phyloP scores from a whole-genome alignment of 2,888 invertebrate species.

The Tholera decimalis region DNA sequence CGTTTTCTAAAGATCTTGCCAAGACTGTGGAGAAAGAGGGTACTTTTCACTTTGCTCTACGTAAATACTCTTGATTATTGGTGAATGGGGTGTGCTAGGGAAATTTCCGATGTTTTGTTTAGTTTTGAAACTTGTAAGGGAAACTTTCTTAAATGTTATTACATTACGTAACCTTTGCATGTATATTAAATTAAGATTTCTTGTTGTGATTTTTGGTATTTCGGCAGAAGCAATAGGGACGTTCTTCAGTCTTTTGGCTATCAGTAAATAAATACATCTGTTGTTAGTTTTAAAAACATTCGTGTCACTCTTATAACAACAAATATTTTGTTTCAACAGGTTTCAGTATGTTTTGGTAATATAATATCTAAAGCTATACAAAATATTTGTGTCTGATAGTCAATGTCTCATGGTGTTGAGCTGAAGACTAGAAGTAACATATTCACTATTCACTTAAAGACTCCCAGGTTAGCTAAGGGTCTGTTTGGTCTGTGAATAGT shows the following conservation, averaged over 20 bases:
- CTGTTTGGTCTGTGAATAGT: too few relatives aligned
- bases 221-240: neutral
- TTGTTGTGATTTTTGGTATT: neutral
- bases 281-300: neutral
- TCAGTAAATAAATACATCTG: neutral
- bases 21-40: conserved; percentile 10
- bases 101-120: conserved; percentile 7
- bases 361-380: too few relatives aligned
- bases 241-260: neutral
- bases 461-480: too few relatives aligned
- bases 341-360: too few relatives aligned
- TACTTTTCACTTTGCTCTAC: conserved; percentile 23
- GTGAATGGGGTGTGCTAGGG: conserved; percentile 16
- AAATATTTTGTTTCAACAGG: too few relatives aligned
- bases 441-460: too few relatives aligned
- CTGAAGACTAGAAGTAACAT: too few relatives aligned
- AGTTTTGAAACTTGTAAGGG: neutral
- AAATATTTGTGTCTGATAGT: too few relatives aligned
- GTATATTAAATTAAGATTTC: neutral
- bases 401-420: too few relatives aligned
- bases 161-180: neutral
- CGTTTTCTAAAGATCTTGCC: conserved; percentile 40
- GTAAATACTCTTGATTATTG: conserved; percentile 29
- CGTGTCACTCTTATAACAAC: neutral
- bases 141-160: neutral